Base-by-base conservation (phyloP, 2,888 invertebrate genomes). In the Monochamus alternatus region DNA sequence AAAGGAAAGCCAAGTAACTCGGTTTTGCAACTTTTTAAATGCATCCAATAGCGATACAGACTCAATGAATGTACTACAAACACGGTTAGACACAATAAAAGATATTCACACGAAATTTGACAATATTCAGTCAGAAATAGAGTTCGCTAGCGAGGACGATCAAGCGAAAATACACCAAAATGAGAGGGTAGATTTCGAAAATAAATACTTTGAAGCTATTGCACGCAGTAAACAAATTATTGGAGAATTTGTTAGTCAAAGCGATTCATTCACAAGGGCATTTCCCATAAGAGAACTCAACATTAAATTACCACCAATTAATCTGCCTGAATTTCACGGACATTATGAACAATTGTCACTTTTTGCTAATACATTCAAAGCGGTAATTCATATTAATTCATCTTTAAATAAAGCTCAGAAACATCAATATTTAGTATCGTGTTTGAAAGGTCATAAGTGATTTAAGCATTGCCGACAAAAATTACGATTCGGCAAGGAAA, bases 401-500 rank as follows among this genome's bases (percentile, higher is more conserved):
- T 14, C 22, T 12, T 55, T 55, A 14, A 55, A n/a, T 14, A 22
- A 55, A n/a, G 55, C 22, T n/a, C 55, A 55, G n/a, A 55, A 22
- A 14, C 55, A 55, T 55, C 55, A 55, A 14, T 55, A 55, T n/a
- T 55, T 55, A 55, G 55, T 55, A 7, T 55, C 55, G 7, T 55
- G 55, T n/a, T 7, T 55, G n/a, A 55, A 55, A 14, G 55, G 55
- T 14, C 14, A 55, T 55, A n/a, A 55, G 55, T 14, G 22, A 4
- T 22, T 14, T 55, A 55, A 55, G 7, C n/a, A 55, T 55, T 7
- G n/a, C 12, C 3, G 55, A 55, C 55, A 55, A 55, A 55, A 55
- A 55, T 55, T 55, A 55, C n/a, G 55, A 55, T 7, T 5, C 55
- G 7, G 55, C 55, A 12, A 81, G 76, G 78, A 30, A 76, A 51